A percentile compares a stretch with the other conserved stretches of the same genome.
Conservation (phyloP, 2,797 vertebrate genomes). For the Ibycter americanus region DNA sequence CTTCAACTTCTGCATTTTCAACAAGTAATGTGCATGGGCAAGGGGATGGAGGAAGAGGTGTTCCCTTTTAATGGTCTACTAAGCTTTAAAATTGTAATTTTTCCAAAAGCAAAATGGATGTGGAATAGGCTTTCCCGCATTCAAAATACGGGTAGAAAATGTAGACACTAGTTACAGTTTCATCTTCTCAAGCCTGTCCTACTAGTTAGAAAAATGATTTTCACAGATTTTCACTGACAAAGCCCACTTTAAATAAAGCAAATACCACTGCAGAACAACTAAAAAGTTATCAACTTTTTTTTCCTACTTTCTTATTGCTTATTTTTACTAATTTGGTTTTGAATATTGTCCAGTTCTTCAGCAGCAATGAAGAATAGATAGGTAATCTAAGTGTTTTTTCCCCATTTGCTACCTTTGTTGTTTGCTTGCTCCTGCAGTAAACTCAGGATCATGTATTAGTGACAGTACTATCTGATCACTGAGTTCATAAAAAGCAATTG, state of each 20-base stretch:
- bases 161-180: not conserved
- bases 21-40: not conserved
- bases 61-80: not conserved
- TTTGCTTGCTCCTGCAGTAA: not conserved
- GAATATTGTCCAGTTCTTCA: not conserved
- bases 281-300: not conserved
- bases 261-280: not conserved
- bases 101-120: not conserved
- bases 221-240: not conserved
- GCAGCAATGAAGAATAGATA: not conserved
- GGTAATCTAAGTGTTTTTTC: rapidly evolving
- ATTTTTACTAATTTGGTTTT: not conserved
- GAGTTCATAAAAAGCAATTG: not conserved
- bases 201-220: conserved; percentile 1
- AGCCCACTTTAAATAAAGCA: not conserved
- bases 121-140: not conserved
- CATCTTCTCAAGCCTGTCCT: not conserved
- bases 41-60: not conserved
- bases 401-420: not conserved
- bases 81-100: not conserved
- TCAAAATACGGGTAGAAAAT: not conserved
- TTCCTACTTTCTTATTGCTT: not conserved
- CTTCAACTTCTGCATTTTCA: not conserved
- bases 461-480: not conserved
- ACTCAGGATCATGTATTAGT: not conserved